phyloP scores from a whole-genome alignment of 2,888 invertebrate genomes.

The Perdita meconis region DNA sequence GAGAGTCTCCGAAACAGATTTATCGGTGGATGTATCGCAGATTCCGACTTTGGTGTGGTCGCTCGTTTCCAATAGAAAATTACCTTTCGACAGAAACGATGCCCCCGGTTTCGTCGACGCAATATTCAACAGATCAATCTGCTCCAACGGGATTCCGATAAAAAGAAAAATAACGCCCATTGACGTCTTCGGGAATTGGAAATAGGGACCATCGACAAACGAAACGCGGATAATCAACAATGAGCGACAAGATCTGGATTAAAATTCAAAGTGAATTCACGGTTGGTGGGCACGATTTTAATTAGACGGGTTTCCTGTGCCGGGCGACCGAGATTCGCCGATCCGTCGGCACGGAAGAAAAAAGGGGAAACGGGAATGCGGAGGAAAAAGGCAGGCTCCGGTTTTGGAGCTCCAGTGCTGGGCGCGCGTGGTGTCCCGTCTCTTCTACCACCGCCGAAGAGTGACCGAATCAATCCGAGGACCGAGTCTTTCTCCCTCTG shows the following conservation, averaged over 20 bases:
- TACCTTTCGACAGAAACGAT: too few relatives aligned
- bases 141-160: too few relatives aligned
- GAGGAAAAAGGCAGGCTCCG: not conserved
- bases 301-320: conserved; percentile 25
- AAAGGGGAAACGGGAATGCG: not conserved
- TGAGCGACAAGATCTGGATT: not conserved
- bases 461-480: conserved; percentile 48
- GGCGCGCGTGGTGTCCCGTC: not conserved
- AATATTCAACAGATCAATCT: too few relatives aligned
- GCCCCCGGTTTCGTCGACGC: too few relatives aligned
- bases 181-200: not conserved
- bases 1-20: too few relatives aligned
- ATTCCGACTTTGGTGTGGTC: too few relatives aligned
- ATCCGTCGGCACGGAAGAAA: not conserved
- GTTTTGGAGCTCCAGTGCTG: not conserved
- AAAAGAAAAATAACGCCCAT: not conserved
- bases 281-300: conserved; percentile 20
- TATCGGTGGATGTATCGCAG: too few relatives aligned
- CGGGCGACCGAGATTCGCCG: not conserved
- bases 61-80: too few relatives aligned
- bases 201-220: not conserved
- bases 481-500: too few relatives aligned
- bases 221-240: not conserved
- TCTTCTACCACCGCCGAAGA: conserved; percentile 1
- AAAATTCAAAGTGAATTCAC: conserved; percentile 26